These are phyloP conservation scores for Phyllopteryx taeniolatus DNA, from an alignment of 2,113 vertebrate genomes.

Conservation along the genomic window DNA sequence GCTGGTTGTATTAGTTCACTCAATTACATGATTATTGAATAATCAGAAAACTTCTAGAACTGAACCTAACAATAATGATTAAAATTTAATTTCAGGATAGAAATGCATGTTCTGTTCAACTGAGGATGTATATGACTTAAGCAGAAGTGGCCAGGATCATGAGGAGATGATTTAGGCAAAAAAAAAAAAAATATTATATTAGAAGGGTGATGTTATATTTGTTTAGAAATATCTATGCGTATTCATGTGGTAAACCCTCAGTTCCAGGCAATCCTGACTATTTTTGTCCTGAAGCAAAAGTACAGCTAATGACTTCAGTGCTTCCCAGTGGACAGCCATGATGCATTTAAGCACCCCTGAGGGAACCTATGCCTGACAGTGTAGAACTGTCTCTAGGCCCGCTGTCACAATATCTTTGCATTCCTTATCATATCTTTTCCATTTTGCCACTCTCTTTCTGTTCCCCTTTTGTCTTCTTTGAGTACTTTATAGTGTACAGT, in stretches of 20 bases:
- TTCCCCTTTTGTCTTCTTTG: conserved; percentile 31
- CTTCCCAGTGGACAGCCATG: conserved; percentile 47
- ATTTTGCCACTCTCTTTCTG: conserved; percentile 7
- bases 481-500: conserved; percentile 18
- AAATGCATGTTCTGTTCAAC: too few species aligned
- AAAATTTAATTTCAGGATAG: too few species aligned
- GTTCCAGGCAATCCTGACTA: conserved; percentile 16
- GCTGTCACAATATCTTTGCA: conserved; percentile 30
- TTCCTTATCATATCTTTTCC: conserved; percentile 12
- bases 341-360: conserved; percentile 57
- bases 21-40: too few species aligned
- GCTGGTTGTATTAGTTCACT: too few species aligned
- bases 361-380: conserved; percentile 49
- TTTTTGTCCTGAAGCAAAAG: conserved; percentile 40
- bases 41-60: too few species aligned
- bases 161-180: too few species aligned
- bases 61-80: too few species aligned
- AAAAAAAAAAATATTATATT: neutral
- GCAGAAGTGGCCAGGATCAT: too few species aligned
- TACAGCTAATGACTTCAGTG: conserved; percentile 56
- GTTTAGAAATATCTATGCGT: conserved; percentile 14
- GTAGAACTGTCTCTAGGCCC: conserved; percentile 37
- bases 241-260: conserved; percentile 15
- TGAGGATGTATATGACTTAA: too few species aligned
- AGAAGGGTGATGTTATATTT: neutral